Evolutionary conservation across 2,888 invertebrate genomes (phyloP), one percentile per base, ranked within the genome.

Genomic region (Callyntrura sp.): DNA sequence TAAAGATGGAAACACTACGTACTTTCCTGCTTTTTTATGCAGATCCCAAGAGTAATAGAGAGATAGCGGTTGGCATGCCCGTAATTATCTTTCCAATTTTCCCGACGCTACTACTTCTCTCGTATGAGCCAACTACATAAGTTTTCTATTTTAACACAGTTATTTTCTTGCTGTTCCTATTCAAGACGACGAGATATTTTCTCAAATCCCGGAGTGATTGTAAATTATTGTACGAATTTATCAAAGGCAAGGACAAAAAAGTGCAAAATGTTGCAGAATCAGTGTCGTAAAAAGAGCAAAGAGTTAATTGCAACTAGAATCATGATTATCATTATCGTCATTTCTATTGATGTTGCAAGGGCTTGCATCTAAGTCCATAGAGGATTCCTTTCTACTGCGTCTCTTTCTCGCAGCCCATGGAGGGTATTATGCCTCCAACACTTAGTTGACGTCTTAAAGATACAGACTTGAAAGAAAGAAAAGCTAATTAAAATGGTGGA

Each of bases 401-500:
- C 17, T n/a, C n/a, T n/a, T n/a, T n/a, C n/a, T n/a, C n/a, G n/a
- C n/a, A n/a, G n/a, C n/a, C n/a, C n/a, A n/a, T n/a, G n/a, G n/a
- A n/a, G n/a, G n/a, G n/a, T n/a, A n/a, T n/a, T n/a, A n/a, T n/a
- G n/a, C n/a, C n/a, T n/a, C n/a, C n/a, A n/a, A n/a, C n/a, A n/a
- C n/a, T n/a, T n/a, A n/a, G n/a, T n/a, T 2, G 35, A 35, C 35
- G 35, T 35, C 35, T 35, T 35, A 6, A 35, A 6, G 6, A 2
- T 35, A 35, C 35, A 35, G 6, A 57, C 17, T 17, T n/a, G 35
- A 68, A 14, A 57, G 9, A 55, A 6, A 57, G n/a, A 57, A 9
- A 68, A 68, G 65, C 68, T 84, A 84, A 84, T 84, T 84, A 84
- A 84, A 84, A 84, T 48, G 23, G 55, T 55, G 70, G 70, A 84